phyloP scores from a whole-genome alignment of 2,888 invertebrate genomes.

The Apamea epomidion region DNA sequence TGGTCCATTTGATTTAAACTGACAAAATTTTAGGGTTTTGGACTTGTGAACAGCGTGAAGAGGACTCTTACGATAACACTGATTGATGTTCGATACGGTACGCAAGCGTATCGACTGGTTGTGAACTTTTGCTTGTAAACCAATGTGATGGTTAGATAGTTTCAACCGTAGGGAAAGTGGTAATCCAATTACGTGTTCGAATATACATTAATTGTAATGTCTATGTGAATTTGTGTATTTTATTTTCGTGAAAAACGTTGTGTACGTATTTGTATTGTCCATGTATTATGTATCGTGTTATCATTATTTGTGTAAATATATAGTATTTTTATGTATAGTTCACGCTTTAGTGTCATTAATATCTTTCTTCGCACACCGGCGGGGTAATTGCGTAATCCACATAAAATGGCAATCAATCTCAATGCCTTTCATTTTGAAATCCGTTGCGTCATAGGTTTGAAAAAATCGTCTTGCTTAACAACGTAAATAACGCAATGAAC shows the following conservation, averaged over 20 bases:
- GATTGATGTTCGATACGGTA: background rate
- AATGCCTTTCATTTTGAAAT: background rate
- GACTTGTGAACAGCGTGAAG: no score
- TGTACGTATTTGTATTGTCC: slow-evolving; percentile 26
- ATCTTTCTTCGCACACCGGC: background rate
- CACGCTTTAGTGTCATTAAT: background rate
- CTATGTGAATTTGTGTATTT: slow-evolving; percentile 14
- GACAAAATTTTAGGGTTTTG: background rate
- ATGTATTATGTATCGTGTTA: slow-evolving; percentile 19
- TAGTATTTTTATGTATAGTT: background rate
- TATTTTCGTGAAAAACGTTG: background rate
- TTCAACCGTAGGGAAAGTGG: background rate
- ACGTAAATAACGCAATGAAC: background rate
- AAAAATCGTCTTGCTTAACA: background rate
- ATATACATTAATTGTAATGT: slow-evolving; percentile 12
- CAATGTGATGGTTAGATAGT: background rate
- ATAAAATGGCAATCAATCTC: background rate
- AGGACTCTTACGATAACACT: no score
- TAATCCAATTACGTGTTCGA: background rate
- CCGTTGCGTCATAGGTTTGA: background rate
- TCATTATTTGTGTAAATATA: background rate
- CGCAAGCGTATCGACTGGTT: background rate
- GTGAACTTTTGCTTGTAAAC: background rate
- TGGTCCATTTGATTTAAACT: background rate
- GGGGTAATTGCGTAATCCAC: background rate